A percentile compares a stretch with the other conserved stretches of the same genome.
These are phyloP conservation scores for Tigriopus japonicus DNA, from an alignment of 1,140 invertebrate genomes.

Conservation along the genomic window DNA sequence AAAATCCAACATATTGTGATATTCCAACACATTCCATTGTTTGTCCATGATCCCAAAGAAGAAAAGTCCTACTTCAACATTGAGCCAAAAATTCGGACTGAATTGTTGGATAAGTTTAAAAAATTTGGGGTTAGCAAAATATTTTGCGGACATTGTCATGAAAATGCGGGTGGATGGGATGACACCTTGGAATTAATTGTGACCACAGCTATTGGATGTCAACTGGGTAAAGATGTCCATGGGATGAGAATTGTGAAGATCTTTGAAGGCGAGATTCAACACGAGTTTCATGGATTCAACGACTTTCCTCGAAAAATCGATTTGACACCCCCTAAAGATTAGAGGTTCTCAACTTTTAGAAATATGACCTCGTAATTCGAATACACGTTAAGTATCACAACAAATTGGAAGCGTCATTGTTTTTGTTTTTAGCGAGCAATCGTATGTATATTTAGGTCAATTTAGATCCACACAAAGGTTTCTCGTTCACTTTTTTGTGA, in stretches of 20 bases:
- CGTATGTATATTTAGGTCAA: no score
- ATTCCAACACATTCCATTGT: constrained; percentile 38
- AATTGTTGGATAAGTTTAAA: constrained; percentile 28
- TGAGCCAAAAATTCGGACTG: constrained; percentile 21
- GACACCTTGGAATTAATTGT: constrained; percentile 28
- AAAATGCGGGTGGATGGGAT: constrained; percentile 31
- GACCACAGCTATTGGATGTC: constrained; percentile 34
- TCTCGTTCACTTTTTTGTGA: no score
- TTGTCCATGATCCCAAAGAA: constrained; percentile 28
- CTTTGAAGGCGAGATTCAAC: background rate
- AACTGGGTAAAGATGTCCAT: constrained; percentile 27
- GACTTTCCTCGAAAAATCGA: background rate
- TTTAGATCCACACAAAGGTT: no score
- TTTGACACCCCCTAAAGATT: no score
- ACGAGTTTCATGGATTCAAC: background rate
- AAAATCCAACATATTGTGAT: constrained; percentile 26
- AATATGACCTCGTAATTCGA: no score
- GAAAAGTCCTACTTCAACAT: constrained; percentile 30
- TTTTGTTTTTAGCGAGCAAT: no score
- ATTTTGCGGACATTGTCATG: constrained; percentile 37
- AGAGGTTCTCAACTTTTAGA: no score
- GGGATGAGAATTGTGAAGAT: constrained; percentile 21
- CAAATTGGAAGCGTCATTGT: no score
- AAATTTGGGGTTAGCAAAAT: constrained; percentile 28
- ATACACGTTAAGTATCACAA: no score